Base-by-base conservation (phyloP, 2,888 invertebrate genomes). In the Nowickia ferox region DNA sequence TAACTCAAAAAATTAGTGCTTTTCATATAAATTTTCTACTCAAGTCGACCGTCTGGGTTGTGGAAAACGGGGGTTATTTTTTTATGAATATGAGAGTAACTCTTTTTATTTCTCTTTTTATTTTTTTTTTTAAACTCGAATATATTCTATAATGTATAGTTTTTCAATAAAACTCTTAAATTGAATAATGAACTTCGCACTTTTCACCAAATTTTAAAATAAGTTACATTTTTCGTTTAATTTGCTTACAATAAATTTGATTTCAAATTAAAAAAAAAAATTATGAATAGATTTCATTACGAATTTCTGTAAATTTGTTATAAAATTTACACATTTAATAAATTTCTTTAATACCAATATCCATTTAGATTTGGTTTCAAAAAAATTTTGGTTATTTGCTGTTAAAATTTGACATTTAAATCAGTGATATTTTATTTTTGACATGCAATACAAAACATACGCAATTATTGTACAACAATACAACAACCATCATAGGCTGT, bases 231-330 rank as follows among this genome's bases (percentile, higher is more conserved):
- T 63, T 44, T 40, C 40, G 40, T 13, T 63, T 42, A 30, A 30
- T 30, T 30, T 30, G 30, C 30, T 42, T 63, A 42, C 9, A 46
- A 44, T 8, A 46, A 22, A 5, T 46, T 46, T 65, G 6, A n/a
- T 61, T 65, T 65, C 22, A 44, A 63, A 2, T 44, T n/a, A n/a
- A 19, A 19, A 19, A 22, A 1, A 51, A 55, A 22, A 22, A 22
- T 55, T n/a, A 68, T 68, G 40, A 38, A 53, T 40, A n/a, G 2
- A 44, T 71, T 55, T 72, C 44, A 30, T 38, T 53, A 13, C n/a
- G 42, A 51, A 44, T 38, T 48, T 53, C 44, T 55, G 74, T 81
- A 81, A 74, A 81, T 81, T 81, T 81, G 80, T 81, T 81, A 51
- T 81, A 74, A 75, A 81, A 81, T 75, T 81, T 81, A 81, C 80